Conservation (phyloP, 2,113 vertebrate genomes). For the Syrmaticus mikado region DNA sequence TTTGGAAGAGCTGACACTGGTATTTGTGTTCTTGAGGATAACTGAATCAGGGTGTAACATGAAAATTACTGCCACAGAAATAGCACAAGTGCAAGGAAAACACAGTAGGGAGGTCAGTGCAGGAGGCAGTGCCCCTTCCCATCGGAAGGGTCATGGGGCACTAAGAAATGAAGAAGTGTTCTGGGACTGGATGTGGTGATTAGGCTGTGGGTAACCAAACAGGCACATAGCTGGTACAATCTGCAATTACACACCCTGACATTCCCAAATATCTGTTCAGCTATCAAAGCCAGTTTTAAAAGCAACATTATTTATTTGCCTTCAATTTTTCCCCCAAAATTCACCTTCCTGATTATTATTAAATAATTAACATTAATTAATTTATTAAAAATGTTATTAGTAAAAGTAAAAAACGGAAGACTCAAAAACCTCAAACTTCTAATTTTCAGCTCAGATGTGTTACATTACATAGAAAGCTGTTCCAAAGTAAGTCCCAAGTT, state of each 20-base stretch:
- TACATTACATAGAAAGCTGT: not conserved
- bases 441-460: not conserved
- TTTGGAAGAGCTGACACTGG: not conserved
- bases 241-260: not conserved
- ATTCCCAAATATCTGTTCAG: not conserved
- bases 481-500: not conserved
- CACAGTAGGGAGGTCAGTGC: not conserved
- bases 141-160: not conserved
- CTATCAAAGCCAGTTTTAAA: not conserved
- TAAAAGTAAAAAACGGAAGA: not conserved
- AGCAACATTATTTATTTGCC: not conserved
- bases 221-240: not conserved
- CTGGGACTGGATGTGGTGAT: not conserved
- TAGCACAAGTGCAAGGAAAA: not conserved
- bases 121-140: not conserved
- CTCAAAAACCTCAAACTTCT: not conserved
- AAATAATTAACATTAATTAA: not conserved
- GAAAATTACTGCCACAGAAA: not conserved
- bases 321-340: not conserved
- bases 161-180: not conserved
- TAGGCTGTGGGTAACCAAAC: not conserved
- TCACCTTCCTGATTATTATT: not conserved
- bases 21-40: not conserved
- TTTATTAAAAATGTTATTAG: not conserved
- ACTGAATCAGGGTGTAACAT: not conserved